Base-by-base conservation (phyloP, 92 coral and sea anemone genomes). In the Bergia sp. region DNA sequence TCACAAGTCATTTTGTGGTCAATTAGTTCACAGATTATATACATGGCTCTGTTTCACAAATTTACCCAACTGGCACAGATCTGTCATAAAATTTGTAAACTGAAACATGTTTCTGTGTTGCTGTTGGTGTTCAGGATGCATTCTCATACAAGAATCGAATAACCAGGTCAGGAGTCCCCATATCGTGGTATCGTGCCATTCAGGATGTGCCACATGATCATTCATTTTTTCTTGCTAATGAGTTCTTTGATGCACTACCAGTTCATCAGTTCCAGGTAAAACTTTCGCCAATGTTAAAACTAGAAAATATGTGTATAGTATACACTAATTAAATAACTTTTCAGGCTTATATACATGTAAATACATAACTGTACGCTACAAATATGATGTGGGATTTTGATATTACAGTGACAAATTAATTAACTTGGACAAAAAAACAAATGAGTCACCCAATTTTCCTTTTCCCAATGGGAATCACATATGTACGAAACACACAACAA, bases 231-330 rank as follows among this genome's bases (percentile, higher is more conserved):
- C 73, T 97, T 65, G 99, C 99, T 55, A 98, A 97, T 81, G 99
- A 97, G 80, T 97, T 97, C 73, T 97, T 97, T 88, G 99, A 97
- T 91, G 97, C 97, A 29, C 89, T 97, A 41, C 99, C 99, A 12
- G 91, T 97, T 85, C 99, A 97, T 81, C 98, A 97, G 85, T 95
- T 97, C 75, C 96, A 97, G 99, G 99, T 96, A 82, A 39, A 75
- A 15, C 43, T 41, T 75, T 4, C 1, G 4, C 10, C 20, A 39
- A 15, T 8, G 9, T 20, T 15, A 39, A 75, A 12, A 38, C n/a
- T 73, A 13, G 6, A 61, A 4, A 61, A 53, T 53, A 10, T 8
- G 13, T 53, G 16, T 45, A 10, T 12, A 1, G 58, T 53, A 53
- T 10, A 53, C 13, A 53, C 58, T 29, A 53, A 50, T 50, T 5